Base-by-base conservation (phyloP, 1,140 invertebrate genomes). In the Dysdera silvatica region DNA sequence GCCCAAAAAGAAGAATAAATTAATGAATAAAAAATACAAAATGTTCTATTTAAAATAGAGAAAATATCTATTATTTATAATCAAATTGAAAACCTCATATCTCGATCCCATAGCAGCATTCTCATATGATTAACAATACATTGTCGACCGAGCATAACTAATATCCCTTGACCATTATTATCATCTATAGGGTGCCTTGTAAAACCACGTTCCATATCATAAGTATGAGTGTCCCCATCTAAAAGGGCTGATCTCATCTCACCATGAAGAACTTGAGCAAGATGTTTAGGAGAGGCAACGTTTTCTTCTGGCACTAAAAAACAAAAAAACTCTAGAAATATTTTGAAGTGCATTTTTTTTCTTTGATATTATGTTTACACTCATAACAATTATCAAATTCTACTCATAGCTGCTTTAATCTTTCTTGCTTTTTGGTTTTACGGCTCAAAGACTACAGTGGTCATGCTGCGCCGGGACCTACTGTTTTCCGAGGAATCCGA, bases 41-140 rank as follows among this genome's bases (percentile, higher is more conserved):
- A 4, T 7, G 5, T 23, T 48, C 16, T 18, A 48, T 10, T n/a
- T 47, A 16, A 16, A 47, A n/a, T n/a, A 16, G 10, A n/a, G 10
- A 23, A 48, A 5, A 48, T 7, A 29, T 18, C n/a, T 48, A 18
- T 48, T 20, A 23, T 7, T 5, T 14, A 0, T 18, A 5, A 48
- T 29, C 20, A 18, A 35, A 61, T 16, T 20, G 47, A 63, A 49
- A 72, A 86, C 86, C 93, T 85, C 72, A 85, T 82, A 77, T 98
- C 95, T 69, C 85, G 80, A 79, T 98, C 95, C 94, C 94, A 98
- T 0, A 98, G 79, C 48, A 97, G 79, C 82, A 98, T 84, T 69
- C 85, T 84, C 47, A 98, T 83, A 71, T 95, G 87, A 81, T 98
- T 98, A 66, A 98, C 84, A 71, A 98, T 96, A 73, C 84, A 90